Percentiles rank a stretch among this genome's conserved stretches.
phyloP scores from a whole-genome alignment of 1,140 invertebrate species.

The Drosophila leontia region DNA sequence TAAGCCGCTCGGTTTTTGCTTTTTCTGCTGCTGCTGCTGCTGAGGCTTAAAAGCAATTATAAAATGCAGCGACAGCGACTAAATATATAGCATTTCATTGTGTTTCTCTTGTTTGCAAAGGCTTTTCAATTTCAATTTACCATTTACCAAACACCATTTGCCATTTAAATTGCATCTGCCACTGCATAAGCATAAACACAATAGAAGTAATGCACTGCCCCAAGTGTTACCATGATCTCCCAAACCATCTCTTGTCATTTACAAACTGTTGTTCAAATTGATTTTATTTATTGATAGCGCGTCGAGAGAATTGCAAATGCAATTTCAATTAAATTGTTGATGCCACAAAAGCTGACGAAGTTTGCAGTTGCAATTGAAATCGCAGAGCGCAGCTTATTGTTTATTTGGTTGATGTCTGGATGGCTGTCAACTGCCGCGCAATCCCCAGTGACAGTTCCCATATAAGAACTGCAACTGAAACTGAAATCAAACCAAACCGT shows the following conservation, averaged over 20 bases:
- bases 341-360: conserved; percentile 55
- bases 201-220: conserved; percentile 58
- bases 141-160: conserved; percentile 24
- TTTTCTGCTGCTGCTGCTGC: conserved; percentile 23
- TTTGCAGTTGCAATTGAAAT: conserved; percentile 40
- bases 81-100: conserved; percentile 26
- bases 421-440: conserved; percentile 5
- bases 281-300: conserved; percentile 78
- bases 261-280: conserved; percentile 60
- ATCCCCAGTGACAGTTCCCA: conserved; percentile 14
- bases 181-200: conserved; percentile 68
- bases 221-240: conserved; percentile 6
- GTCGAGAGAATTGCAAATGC: conserved; percentile 62
- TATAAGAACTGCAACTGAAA: conserved; percentile 28
- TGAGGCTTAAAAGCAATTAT: conserved; percentile 77
- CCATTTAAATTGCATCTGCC: conserved; percentile 64
- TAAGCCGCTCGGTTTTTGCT: conserved; percentile 46
- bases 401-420: conserved; percentile 31
- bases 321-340: conserved; percentile 77
- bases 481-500: not conserved
- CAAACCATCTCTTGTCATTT: not conserved
- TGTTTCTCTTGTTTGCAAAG: conserved; percentile 16
- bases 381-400: conserved; percentile 55
- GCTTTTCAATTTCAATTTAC: conserved; percentile 35
- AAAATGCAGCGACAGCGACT: conserved; percentile 67